Base-by-base conservation (phyloP, 2,797 vertebrate species). In the Hyperoplus lanceolatus region DNA sequence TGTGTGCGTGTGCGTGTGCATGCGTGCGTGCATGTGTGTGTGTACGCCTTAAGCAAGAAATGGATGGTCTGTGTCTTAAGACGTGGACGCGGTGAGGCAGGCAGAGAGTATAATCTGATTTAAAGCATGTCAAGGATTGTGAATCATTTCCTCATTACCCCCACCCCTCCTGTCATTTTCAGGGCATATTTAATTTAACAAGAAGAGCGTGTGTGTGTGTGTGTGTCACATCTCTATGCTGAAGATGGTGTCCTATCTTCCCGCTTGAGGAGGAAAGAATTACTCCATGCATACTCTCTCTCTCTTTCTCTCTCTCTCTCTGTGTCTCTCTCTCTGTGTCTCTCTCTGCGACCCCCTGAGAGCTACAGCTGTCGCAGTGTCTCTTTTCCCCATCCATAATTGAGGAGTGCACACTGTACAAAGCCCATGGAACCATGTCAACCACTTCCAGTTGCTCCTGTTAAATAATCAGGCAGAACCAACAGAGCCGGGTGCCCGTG, bases 91-190 rank as follows among this genome's bases (percentile, higher is more conserved):
- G 76, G 87, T 76, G 84, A 90, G 82, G 90, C 80, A 85, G 74
- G 78, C 84, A 58, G 81, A 80, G 86, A 89, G 83, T 80, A 89
- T 93, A 93, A 94, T 95, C 92, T 93, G 87, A 93, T 94, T 95
- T 93, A 94, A 93, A 93, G 86, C 93, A 92, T 91, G 93, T 93
- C 91, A 90, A 81, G 90, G 82, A 92, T 89, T 90, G 89, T 93
- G 90, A 95, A 94, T 93, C 92, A 94, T 94, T 93, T 94, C 89
- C 90, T 92, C 84, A 85, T 91, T 92, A 92, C 90, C 88, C 83
- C 88, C 85, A 82, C 87, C 89, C 89, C 76, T 85, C 87, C 84
- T 71, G 68, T 90, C 91, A 91, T 92, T 91, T 92, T 87, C 86
- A 87, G 87, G 83, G 81, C 90, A 92, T 92, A 90, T 93, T 94